Conservation (phyloP, 1,140 invertebrate genomes). For the Drosophila ficusphila region DNA sequence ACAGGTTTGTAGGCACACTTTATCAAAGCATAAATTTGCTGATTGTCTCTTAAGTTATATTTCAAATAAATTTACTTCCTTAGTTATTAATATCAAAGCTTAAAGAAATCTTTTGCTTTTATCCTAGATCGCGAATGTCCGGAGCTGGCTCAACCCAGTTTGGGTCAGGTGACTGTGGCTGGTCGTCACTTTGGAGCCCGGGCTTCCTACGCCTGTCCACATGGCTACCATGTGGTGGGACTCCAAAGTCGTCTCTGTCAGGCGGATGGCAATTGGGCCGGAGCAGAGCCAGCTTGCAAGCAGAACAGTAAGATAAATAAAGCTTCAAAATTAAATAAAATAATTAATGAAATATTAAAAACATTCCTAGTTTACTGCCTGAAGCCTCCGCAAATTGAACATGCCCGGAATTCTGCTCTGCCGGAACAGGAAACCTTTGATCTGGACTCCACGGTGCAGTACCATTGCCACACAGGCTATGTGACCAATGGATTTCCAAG, state of each 20-base stretch:
- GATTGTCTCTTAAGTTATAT: too few relatives aligned
- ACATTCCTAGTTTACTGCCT: conserved; percentile 91
- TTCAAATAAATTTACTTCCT: too few relatives aligned
- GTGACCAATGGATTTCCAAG: conserved; percentile 72
- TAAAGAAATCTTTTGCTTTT: neutral
- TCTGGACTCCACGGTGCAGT: conserved; percentile 93
- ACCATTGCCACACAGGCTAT: conserved; percentile 91
- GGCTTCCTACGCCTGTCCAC: conserved; percentile 93
- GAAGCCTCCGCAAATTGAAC: conserved; percentile 93
- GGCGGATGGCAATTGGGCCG: conserved; percentile 96
- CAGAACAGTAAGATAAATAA: conserved; percentile 89
- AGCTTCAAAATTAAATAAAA: accelerated
- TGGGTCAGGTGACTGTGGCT: conserved; percentile 89
- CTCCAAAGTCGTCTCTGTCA: conserved; percentile 93
- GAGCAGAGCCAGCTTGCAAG: conserved; percentile 93
- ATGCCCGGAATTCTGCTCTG: conserved; percentile 94
- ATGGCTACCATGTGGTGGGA: conserved; percentile 94
- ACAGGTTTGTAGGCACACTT: too few relatives aligned
- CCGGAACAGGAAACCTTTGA: conserved; percentile 93
- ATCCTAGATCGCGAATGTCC: conserved; percentile 93
- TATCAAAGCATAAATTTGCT: too few relatives aligned
- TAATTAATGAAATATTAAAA: neutral
- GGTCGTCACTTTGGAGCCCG: conserved; percentile 91
- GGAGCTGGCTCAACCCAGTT: conserved; percentile 88
- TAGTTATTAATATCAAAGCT: too few relatives aligned